Evolutionary conservation across 2,797 vertebrate species (phyloP).

Genomic region (Malacoraja senta): DNA sequence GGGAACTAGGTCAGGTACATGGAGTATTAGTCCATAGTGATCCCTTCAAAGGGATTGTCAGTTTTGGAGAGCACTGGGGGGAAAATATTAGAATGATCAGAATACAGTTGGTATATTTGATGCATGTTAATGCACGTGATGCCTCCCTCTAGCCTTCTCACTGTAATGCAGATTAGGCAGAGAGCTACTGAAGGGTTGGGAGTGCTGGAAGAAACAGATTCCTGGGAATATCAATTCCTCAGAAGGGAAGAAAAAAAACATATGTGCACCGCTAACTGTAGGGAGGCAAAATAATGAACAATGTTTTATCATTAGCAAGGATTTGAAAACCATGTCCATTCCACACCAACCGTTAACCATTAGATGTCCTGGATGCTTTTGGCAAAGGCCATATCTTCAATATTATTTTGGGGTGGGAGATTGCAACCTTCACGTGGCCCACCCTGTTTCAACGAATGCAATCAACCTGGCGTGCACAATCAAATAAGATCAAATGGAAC

Average conservation of each 20-base stretch:
- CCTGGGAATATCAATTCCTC: not conserved
- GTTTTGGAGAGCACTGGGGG: not conserved
- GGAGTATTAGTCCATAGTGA: not conserved
- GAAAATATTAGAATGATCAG: not conserved
- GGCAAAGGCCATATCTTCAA: not conserved
- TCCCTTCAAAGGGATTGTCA: not conserved
- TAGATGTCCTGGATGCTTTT: not conserved
- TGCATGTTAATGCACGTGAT: not conserved
- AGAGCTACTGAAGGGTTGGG: not conserved
- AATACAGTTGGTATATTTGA: not conserved
- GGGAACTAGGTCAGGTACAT: too few relatives aligned
- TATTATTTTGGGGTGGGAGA: too few relatives aligned
- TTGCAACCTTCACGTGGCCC: too few relatives aligned
- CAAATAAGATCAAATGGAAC: too few relatives aligned
- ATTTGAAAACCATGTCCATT: not conserved
- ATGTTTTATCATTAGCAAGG: not conserved
- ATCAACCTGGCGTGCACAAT: too few relatives aligned
- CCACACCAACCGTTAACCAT: too few relatives aligned
- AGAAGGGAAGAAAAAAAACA: not conserved
- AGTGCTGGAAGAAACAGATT: not conserved
- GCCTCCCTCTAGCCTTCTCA: not conserved
- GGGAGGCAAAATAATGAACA: not conserved
- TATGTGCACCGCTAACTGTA: not conserved
- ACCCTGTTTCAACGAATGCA: too few relatives aligned
- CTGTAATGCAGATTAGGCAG: not conserved